A percentile compares a stretch with the other conserved stretches of the same genome.
phyloP scores from a whole-genome alignment of 37 sponge, comb jelly and placozoan species.

The Geodia barretti region DNA sequence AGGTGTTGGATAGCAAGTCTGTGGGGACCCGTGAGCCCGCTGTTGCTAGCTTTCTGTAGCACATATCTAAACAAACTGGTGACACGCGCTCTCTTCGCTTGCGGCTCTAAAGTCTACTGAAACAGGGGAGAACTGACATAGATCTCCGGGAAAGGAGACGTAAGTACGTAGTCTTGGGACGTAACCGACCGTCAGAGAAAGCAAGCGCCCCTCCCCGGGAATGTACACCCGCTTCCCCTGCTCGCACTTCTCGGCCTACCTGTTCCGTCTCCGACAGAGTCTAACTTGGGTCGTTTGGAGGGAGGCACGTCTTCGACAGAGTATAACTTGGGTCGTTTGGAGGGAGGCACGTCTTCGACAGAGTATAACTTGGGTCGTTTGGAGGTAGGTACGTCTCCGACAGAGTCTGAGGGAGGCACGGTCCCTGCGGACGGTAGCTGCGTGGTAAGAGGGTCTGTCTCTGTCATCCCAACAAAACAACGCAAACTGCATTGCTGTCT shows the following conservation, averaged over 20 bases:
- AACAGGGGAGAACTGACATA: no score
- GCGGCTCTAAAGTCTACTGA: no score
- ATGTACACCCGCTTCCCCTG: no score
- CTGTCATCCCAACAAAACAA: no score
- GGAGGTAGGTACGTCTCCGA: conserved; percentile 13
- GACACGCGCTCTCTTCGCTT: no score
- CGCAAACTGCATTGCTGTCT: no score
- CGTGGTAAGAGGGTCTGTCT: background rate
- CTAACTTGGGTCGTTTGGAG: conserved; percentile 21
- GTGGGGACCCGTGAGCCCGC: no score
- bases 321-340: conserved; percentile 24
- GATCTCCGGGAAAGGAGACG: conserved; percentile 23
- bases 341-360: conserved; percentile 17
- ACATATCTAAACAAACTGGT: no score
- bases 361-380: conserved; percentile 30
- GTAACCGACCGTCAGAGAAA: background rate
- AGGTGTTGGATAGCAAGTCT: no score
- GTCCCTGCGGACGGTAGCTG: conserved; percentile 1
- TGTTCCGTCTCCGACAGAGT: conserved; percentile 12
- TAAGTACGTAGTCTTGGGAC: conserved; percentile 1
- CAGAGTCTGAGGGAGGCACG: conserved; percentile 34
- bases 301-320: conserved; percentile 22
- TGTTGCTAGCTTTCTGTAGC: no score
- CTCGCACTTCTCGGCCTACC: no score
- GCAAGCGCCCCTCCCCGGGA: no score